Evolutionary conservation across 2,888 invertebrate genomes (phyloP).

Genomic region (Sinohyriopsis cumingii): DNA sequence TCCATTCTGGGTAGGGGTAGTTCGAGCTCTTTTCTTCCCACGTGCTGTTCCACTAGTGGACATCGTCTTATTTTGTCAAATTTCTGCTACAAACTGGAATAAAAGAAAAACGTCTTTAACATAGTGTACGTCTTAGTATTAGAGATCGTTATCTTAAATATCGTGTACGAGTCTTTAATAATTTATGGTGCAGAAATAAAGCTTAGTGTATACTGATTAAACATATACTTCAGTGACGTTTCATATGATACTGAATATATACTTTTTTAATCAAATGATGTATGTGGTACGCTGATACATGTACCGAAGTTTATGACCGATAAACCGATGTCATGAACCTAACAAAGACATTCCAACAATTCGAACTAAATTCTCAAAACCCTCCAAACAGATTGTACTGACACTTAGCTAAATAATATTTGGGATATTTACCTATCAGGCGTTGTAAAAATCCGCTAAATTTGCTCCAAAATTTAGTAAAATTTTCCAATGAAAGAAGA

Average conservation of each 20-base stretch:
- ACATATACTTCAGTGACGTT: no score
- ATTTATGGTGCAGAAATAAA: no score
- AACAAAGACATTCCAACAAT: constrained; percentile 39
- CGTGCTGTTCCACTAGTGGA: constrained; percentile 24
- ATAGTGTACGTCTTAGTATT: no score
- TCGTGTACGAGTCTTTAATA: no score
- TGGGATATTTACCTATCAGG: constrained; percentile 31
- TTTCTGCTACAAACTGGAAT: background rate
- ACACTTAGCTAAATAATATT: constrained; percentile 22
- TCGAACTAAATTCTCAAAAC: constrained; percentile 19
- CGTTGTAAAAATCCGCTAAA: constrained; percentile 21
- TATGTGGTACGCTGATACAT: background rate
- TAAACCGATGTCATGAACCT: constrained; percentile 8
- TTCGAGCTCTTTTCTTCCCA: constrained; percentile 39
- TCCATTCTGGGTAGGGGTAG: constrained; percentile 30
- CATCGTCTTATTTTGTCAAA: constrained; percentile 11
- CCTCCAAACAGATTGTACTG: background rate
- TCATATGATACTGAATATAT: background rate
- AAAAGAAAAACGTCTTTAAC: background rate
- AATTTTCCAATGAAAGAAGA: constrained; percentile 21
- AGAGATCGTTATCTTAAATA: no score
- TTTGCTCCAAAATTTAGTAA: constrained; percentile 10
- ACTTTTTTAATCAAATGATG: background rate
- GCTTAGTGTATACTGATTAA: no score
- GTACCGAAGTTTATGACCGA: background rate